Evolutionary conservation across 2,797 vertebrate genomes (phyloP).

Genomic region (Enteromius anoplus): DNA sequence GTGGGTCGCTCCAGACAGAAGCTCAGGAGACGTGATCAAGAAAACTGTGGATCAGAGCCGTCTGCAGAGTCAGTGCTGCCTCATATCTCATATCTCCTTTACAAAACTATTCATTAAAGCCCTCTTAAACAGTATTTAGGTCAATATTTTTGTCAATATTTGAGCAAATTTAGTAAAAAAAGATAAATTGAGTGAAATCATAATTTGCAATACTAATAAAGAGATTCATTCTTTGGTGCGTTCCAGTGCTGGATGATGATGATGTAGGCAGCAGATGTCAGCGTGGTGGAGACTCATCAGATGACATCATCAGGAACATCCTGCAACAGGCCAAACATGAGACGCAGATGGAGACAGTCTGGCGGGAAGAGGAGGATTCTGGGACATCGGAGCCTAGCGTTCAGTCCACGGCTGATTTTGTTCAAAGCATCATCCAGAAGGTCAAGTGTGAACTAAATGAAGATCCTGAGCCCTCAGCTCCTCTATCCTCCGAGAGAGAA

Average conservation of each 20-base stretch:
- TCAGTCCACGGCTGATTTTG: constrained; percentile 89
- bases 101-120: constrained; percentile 82
- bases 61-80: constrained; percentile 94
- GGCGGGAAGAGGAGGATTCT: constrained; percentile 83
- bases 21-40: constrained; percentile 94
- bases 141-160: background rate
- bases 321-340: constrained; percentile 87
- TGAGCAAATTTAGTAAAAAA: too few species aligned
- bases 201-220: background rate
- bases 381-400: constrained; percentile 75
- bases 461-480: constrained; percentile 87
- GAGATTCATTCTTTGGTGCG: background rate
- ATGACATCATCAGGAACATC: constrained; percentile 92
- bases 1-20: constrained; percentile 90
- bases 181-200: too few species aligned
- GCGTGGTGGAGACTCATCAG: constrained; percentile 67
- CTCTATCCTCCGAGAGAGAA: constrained; percentile 63
- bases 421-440: constrained; percentile 96
- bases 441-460: constrained; percentile 93
- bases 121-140: background rate
- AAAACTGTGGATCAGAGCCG: constrained; percentile 91
- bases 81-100: constrained; percentile 40
- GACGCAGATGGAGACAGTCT: constrained; percentile 81
- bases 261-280: constrained; percentile 72
- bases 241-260: background rate